These are phyloP conservation scores for Electrophaes corylata DNA, from an alignment of 2,888 invertebrate genomes.

Conservation along the genomic window DNA sequence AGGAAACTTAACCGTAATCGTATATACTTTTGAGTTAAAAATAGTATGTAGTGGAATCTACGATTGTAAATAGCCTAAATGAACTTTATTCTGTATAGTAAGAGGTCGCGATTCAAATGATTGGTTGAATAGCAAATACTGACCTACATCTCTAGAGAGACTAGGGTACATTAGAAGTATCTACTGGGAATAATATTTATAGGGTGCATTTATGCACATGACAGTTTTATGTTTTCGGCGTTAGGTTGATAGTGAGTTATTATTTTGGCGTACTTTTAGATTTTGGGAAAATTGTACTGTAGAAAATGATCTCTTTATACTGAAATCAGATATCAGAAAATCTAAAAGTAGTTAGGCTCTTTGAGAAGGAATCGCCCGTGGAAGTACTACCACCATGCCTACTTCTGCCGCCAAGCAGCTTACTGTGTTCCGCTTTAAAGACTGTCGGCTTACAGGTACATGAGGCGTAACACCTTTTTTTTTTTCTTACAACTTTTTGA, in stretches of 20 bases:
- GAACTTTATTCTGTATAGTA: slow-evolving; percentile 48
- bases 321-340: background rate
- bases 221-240: slow-evolving; percentile 81
- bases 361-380: too few relatives aligned
- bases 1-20: slow-evolving; percentile 15
- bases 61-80: slow-evolving; percentile 34
- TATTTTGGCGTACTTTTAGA: slow-evolving; percentile 44
- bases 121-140: slow-evolving; percentile 59
- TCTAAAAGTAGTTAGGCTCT: too few relatives aligned
- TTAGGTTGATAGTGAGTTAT: slow-evolving; percentile 67
- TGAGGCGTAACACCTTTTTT: too few relatives aligned
- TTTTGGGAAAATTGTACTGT: slow-evolving; percentile 19
- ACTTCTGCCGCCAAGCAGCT: too few relatives aligned
- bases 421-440: too few relatives aligned
- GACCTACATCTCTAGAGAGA: slow-evolving; percentile 81
- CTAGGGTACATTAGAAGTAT: slow-evolving; percentile 71
- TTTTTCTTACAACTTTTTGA: too few relatives aligned
- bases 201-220: slow-evolving; percentile 80
- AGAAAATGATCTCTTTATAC: background rate
- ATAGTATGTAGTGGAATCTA: background rate
- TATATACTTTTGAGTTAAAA: slow-evolving; percentile 6
- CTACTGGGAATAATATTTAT: slow-evolving; percentile 80
- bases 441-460: too few relatives aligned
- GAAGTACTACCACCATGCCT: too few relatives aligned
- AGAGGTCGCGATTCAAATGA: slow-evolving; percentile 51